Percentiles rank a stretch among this genome's conserved stretches.
These are phyloP conservation scores for Pomatostomus ruficeps DNA, from an alignment of 2,113 vertebrate species.

Conservation along the genomic window DNA sequence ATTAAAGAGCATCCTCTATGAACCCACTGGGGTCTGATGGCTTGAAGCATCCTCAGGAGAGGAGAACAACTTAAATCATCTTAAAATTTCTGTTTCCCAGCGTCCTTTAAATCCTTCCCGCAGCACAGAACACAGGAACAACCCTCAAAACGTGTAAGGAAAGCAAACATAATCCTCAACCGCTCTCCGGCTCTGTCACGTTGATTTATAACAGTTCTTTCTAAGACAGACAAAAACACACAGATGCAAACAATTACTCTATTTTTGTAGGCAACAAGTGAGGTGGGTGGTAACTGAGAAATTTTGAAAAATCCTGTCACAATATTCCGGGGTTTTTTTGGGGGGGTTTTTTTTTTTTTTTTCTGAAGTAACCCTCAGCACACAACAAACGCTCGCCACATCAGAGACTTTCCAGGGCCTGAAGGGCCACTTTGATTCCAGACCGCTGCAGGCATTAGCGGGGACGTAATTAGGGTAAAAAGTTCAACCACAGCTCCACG, in stretches of 20 bases:
- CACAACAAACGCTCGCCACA: conserved; percentile 91
- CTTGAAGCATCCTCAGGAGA: neutral
- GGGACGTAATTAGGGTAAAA: conserved; percentile 98
- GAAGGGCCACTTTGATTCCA: conserved; percentile 88
- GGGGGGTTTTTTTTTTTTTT: too few species aligned
- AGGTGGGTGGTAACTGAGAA: conserved; percentile 87
- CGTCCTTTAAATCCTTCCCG: neutral
- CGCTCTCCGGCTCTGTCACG: conserved; percentile 61
- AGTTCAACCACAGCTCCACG: conserved; percentile 89
- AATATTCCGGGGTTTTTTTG: too few species aligned
- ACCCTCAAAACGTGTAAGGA: neutral
- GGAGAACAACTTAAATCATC: neutral
- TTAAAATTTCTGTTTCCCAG: neutral
- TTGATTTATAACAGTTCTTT: conserved; percentile 84
- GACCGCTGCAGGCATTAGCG: conserved; percentile 89
- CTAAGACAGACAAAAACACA: conserved; percentile 71
- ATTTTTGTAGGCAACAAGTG: conserved; percentile 88
- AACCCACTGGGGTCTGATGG: neutral
- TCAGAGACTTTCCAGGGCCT: conserved; percentile 86
- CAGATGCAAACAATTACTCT: conserved; percentile 90
- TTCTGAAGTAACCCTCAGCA: conserved; percentile 75
- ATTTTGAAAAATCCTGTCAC: conserved; percentile 78
- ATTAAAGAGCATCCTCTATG: neutral
- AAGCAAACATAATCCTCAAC: conserved; percentile 46
- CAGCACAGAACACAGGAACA: neutral